Base-by-base conservation (phyloP, 23 tunicate species). In the Trididemnum nubilum region DNA sequence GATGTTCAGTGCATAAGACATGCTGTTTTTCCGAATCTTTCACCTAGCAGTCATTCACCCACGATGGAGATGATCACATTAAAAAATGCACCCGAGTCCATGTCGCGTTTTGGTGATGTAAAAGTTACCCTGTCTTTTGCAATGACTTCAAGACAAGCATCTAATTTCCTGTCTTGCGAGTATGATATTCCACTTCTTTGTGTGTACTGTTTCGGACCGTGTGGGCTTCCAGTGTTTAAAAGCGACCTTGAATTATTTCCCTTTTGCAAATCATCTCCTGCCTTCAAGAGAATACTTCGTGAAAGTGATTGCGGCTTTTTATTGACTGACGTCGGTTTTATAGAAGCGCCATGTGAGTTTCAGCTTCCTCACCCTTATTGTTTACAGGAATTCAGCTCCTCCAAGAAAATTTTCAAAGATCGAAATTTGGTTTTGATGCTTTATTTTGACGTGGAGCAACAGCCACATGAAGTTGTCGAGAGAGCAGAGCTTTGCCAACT, bases 191-290 rank as follows among this genome's bases (percentile, higher is more conserved):
- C 31, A 9, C n/a, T 24, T 27, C 12, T 70, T 22, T 70, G 40
- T 70, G 76, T 70, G 12, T 70, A 70, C 38, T 4, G 28, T 5
- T 27, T 70, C 22, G 76, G 76, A 33, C 76, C 76, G 22, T 33
- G 12, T 33, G 76, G 76, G 18, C 36, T 70, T 70, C 76, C 76
- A 33, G 22, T 44, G 9, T 44, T 44, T 44, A 44, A 44, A 44
- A 44, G 12, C 54, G 15, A 7, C 12, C 15, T 44, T 7, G n/a
- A n/a, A n/a, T n/a, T n/a, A n/a, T n/a, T n/a, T n/a, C n/a, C n/a
- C n/a, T n/a, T n/a, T n/a, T n/a, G n/a, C n/a, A n/a, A n/a, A n/a
- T n/a, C n/a, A n/a, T 44, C 54, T 44, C 15, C 54, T 44, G 54
- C 54, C 15, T 44, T 44, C 15, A 44, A 44, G 12, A 15, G 15